Conservation (phyloP, 2,888 invertebrate genomes). For the Tinea semifulvella region DNA sequence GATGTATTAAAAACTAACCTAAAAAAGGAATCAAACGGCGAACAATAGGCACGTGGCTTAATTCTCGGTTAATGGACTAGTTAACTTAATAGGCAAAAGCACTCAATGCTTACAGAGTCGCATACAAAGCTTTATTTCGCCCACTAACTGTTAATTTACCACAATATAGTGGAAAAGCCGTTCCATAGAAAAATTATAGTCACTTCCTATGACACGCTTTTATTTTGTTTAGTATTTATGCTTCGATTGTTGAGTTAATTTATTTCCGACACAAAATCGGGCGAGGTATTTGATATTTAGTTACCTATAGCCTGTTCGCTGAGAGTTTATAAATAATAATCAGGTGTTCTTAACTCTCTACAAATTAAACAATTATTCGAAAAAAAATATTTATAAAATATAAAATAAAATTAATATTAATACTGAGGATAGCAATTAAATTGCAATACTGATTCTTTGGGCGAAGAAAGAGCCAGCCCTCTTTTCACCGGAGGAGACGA, state of each 20-base stretch:
- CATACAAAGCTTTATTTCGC: conserved; percentile 50
- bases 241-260: not conserved
- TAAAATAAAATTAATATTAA: too few relatives aligned
- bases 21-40: not conserved
- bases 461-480: too few relatives aligned
- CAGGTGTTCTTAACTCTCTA: too few relatives aligned
- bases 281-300: not conserved
- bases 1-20: not conserved
- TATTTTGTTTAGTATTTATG: not conserved
- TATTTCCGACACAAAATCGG: not conserved
- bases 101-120: conserved; percentile 64
- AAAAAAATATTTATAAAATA: too few relatives aligned
- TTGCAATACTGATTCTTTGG: too few relatives aligned
- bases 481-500: too few relatives aligned
- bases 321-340: too few relatives aligned
- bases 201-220: conserved; percentile 8
- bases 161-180: conserved; percentile 51
- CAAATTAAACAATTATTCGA: too few relatives aligned
- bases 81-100: conserved; percentile 64
- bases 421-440: too few relatives aligned
- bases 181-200: conserved; percentile 22
- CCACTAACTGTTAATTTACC: conserved; percentile 62
- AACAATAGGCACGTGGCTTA: conserved; percentile 17
- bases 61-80: conserved; percentile 48
- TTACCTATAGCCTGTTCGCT: not conserved